phyloP scores from a whole-genome alignment of 1,140 invertebrate genomes.

The Nephotettix cincticeps region DNA sequence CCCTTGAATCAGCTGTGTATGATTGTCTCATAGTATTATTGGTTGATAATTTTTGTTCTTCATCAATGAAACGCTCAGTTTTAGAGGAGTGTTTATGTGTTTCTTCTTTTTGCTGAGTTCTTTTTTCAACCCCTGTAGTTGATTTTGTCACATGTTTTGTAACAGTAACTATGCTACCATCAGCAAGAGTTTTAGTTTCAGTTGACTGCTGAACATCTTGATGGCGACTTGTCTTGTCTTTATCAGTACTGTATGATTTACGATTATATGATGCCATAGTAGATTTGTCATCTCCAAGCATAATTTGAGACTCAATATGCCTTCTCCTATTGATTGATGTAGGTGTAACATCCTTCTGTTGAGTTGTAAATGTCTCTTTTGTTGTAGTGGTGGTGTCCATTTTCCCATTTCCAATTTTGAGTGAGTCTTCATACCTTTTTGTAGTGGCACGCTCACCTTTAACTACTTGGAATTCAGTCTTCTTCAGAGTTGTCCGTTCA shows the following conservation, averaged over 20 bases:
- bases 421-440: constrained; percentile 46
- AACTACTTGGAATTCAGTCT: constrained; percentile 51
- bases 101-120: constrained; percentile 39
- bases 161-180: constrained; percentile 54
- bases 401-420: constrained; percentile 52
- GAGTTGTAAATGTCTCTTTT: constrained; percentile 51
- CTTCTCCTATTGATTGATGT: constrained; percentile 49
- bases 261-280: constrained; percentile 23
- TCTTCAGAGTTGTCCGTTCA: constrained; percentile 48
- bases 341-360: constrained; percentile 46
- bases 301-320: constrained; percentile 63
- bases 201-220: constrained; percentile 41
- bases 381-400: constrained; percentile 55
- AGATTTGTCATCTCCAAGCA: constrained; percentile 56
- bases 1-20: neutral
- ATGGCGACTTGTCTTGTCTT: constrained; percentile 25
- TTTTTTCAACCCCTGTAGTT: constrained; percentile 41
- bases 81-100: constrained; percentile 6
- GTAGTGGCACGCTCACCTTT: constrained; percentile 50
- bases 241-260: constrained; percentile 37
- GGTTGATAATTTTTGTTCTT: neutral
- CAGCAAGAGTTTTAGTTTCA: constrained; percentile 51
- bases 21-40: neutral
- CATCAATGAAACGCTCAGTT: neutral
- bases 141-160: constrained; percentile 52